A percentile compares a stretch with the other conserved stretches of the same genome.
Evolutionary conservation across 2,113 vertebrate genomes (phyloP).

Genomic region (Neodon shergylaensis): DNA sequence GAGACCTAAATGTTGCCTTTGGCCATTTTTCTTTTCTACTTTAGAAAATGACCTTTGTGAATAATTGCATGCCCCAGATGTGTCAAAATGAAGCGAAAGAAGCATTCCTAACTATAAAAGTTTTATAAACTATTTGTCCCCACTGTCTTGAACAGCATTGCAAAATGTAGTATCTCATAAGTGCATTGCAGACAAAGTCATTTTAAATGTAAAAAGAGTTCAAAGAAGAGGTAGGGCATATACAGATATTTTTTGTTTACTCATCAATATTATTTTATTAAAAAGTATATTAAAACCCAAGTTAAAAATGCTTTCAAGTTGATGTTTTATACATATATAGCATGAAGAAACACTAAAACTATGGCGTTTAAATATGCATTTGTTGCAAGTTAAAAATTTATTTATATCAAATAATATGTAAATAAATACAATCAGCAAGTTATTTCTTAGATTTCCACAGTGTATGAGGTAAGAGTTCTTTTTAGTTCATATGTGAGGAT

Average conservation of each 20-base stretch:
- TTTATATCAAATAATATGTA: background rate
- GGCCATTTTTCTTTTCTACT: slow-evolving; percentile 84
- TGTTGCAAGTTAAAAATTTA: background rate
- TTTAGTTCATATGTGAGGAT: background rate
- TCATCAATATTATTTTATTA: slow-evolving; percentile 25
- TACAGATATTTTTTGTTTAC: slow-evolving; percentile 43
- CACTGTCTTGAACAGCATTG: slow-evolving; percentile 54
- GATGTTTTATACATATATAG: background rate
- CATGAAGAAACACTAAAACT: background rate
- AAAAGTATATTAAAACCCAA: background rate
- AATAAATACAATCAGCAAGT: background rate
- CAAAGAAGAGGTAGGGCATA: background rate
- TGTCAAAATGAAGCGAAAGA: slow-evolving; percentile 85
- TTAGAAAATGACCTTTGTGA: slow-evolving; percentile 86
- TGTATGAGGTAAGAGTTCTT: background rate
- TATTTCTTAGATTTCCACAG: background rate
- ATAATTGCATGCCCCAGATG: slow-evolving; percentile 86
- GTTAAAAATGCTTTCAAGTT: background rate
- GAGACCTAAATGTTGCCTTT: slow-evolving; percentile 84
- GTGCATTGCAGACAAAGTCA: slow-evolving; percentile 14
- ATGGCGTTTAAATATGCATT: background rate
- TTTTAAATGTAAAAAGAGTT: slow-evolving; percentile 55
- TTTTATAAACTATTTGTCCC: slow-evolving; percentile 71
- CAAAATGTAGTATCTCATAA: slow-evolving; percentile 48
- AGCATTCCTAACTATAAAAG: slow-evolving; percentile 77